A percentile compares a stretch with the other conserved stretches of the same genome.
Conservation (phyloP, 2,113 vertebrate species). For the Speoplatyrhinus poulsoni region DNA sequence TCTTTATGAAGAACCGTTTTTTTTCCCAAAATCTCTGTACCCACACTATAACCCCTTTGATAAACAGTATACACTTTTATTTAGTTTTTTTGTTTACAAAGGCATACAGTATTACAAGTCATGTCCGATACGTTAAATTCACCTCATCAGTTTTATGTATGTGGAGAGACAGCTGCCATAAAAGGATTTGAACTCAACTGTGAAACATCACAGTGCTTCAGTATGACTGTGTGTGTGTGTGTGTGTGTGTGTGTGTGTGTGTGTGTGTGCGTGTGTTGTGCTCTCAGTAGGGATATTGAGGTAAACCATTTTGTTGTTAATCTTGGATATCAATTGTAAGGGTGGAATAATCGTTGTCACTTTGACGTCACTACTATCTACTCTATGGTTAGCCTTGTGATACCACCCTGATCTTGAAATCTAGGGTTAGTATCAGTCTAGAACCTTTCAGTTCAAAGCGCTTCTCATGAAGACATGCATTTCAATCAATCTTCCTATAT, state of each 20-base stretch:
- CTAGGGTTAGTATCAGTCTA: no score
- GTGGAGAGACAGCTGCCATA: constrained; percentile 27
- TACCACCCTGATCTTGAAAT: no score
- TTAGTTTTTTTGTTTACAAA: constrained; percentile 14
- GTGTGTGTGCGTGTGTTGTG: background rate
- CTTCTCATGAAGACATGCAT: no score
- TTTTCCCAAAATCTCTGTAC: constrained; percentile 16
- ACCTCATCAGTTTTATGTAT: constrained; percentile 15
- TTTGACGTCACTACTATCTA: no score
- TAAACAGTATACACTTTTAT: constrained; percentile 32
- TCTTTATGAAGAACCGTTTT: background rate
- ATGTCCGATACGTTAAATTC: constrained; percentile 23
- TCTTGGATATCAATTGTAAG: no score
- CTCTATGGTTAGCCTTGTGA: no score
- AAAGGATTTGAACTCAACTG: constrained; percentile 32
- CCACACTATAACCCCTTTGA: constrained; percentile 24
- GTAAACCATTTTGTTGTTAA: no score
- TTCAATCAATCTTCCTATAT: no score
- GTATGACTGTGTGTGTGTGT: background rate
- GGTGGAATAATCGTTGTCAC: no score
- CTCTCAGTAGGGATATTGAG: background rate
- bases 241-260: constrained; percentile 10
- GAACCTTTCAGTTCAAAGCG: no score
- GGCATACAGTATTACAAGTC: background rate
- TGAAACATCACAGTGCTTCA: constrained; percentile 10